Evolutionary conservation across 1,140 invertebrate species (phyloP), one percentile per base, ranked within the genome.

Genomic region (Nixonia krombeini): DNA sequence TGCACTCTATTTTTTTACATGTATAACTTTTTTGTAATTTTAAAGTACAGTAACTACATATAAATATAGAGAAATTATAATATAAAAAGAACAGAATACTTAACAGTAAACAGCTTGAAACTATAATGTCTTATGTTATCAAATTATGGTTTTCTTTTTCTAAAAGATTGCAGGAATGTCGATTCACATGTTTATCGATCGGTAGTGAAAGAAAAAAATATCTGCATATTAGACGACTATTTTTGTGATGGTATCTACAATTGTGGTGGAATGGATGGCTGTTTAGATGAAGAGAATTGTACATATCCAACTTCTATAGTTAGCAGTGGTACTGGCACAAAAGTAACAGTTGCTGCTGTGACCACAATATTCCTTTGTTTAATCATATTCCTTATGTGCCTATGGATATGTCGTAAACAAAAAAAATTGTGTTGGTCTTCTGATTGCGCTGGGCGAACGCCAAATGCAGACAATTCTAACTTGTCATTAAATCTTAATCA

Each of bases 371-470:
- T 86, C 2, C 56, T 85, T 7, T 77, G 70, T 9, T 81, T 85
- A 29, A 53, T 84, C 1, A 70, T 85, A 47, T 85, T 86, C 50
- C 18, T 79, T 6, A 68, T 81, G 46, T 80, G 82, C 16, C 16
- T 86, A 1, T 86, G 80, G 78, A 78, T 81, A 33, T 84, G 79
- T 51, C 75, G 79, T 8, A 70, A 68, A 15, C 63, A 81, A 5
- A 75, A 81, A 26, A 81, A 79, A 50, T 51, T 85, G 7, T 85
- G 82, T 26, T 86, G 83, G 84, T 82, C 82, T 6, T 42, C 76
- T 1, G 83, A 85, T 41, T 85, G 80, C 26, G 76, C 78, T 2
- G 80, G 81, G 16, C 80, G n/a, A n/a, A n/a, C 81, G 12, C 70
- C 51, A 4, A 65, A 65, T 10, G 46, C 26, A 2, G 61, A 50